Conservation (phyloP, 1,140 invertebrate species). For the Hyles vespertilio region DNA sequence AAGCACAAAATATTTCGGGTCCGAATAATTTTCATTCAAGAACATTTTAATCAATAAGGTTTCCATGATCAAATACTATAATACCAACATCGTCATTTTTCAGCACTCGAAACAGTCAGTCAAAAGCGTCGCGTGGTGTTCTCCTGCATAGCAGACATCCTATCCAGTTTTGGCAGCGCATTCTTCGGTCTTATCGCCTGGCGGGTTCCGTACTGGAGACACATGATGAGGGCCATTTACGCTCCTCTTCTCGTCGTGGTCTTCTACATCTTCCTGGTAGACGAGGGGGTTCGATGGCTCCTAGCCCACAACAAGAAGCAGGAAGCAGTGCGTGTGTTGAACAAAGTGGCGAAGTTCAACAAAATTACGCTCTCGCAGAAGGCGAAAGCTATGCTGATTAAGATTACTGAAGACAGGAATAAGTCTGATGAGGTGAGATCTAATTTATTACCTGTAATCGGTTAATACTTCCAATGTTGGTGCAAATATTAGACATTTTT, state of each 20-base stretch:
- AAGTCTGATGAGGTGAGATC: slow-evolving; percentile 39
- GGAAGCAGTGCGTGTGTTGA: slow-evolving; percentile 79
- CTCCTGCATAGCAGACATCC: slow-evolving; percentile 55
- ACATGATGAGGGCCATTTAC: slow-evolving; percentile 81
- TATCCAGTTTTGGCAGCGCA: slow-evolving; percentile 78
- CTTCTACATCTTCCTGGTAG: slow-evolving; percentile 79
- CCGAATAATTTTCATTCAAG: too few relatives aligned
- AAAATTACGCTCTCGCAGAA: slow-evolving; percentile 77
- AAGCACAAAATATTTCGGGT: too few relatives aligned
- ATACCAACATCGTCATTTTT: slow-evolving; percentile 15
- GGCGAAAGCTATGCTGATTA: slow-evolving; percentile 66
- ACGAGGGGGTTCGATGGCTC: slow-evolving; percentile 85
- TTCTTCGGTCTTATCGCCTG: slow-evolving; percentile 83
- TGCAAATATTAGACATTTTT: too few relatives aligned
- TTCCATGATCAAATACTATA: neutral
- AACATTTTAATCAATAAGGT: neutral
- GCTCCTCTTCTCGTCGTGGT: slow-evolving; percentile 80
- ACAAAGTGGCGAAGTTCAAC: slow-evolving; percentile 82
- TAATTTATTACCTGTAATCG: neutral
- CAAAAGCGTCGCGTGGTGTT: slow-evolving; percentile 60
- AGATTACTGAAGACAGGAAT: slow-evolving; percentile 41
- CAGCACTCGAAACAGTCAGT: slow-evolving; percentile 61
- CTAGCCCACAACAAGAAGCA: slow-evolving; percentile 82
- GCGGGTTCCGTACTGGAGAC: slow-evolving; percentile 83
- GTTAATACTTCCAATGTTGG: too few relatives aligned